phyloP scores from a whole-genome alignment of 2,888 invertebrate genomes.

The Chloroclystis v-ata region DNA sequence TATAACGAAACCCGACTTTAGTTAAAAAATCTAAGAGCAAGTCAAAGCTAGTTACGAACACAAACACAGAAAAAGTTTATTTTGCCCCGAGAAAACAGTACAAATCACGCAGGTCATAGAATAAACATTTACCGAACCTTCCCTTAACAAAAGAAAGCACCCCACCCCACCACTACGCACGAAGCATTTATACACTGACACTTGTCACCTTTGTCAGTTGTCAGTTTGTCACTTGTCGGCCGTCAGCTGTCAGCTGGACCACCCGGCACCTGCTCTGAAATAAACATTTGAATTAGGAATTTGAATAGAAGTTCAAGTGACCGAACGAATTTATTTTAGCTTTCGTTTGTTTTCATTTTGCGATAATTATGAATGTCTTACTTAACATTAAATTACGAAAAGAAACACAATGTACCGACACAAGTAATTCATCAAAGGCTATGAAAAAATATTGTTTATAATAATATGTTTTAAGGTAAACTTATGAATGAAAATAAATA shows the following conservation, averaged over 20 bases:
- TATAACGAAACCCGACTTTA: too few species aligned
- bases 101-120: not conserved
- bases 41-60: not conserved
- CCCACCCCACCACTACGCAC: constrained; percentile 4
- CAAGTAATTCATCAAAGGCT: too few species aligned
- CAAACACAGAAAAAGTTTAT: not conserved
- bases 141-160: constrained; percentile 6
- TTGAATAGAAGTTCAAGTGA: not conserved
- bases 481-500: too few species aligned
- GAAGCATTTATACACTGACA: constrained; percentile 1
- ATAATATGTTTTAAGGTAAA: too few species aligned
- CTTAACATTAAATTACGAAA: too few species aligned
- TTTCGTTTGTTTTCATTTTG: too few species aligned
- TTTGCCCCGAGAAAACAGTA: not conserved
- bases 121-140: constrained; percentile 2
- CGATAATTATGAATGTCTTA: too few species aligned
- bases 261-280: constrained; percentile 21
- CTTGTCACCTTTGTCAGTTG: constrained; percentile 23
- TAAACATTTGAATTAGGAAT: constrained; percentile 22
- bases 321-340: too few species aligned
- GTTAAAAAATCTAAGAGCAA: not conserved
- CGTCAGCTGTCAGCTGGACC: constrained; percentile 20
- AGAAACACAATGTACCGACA: too few species aligned
- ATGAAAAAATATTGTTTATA: too few species aligned
- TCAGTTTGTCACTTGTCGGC: constrained; percentile 18